Evolutionary conservation across 2,113 vertebrate genomes (phyloP).

Genomic region (Propithecus coquereli): DNA sequence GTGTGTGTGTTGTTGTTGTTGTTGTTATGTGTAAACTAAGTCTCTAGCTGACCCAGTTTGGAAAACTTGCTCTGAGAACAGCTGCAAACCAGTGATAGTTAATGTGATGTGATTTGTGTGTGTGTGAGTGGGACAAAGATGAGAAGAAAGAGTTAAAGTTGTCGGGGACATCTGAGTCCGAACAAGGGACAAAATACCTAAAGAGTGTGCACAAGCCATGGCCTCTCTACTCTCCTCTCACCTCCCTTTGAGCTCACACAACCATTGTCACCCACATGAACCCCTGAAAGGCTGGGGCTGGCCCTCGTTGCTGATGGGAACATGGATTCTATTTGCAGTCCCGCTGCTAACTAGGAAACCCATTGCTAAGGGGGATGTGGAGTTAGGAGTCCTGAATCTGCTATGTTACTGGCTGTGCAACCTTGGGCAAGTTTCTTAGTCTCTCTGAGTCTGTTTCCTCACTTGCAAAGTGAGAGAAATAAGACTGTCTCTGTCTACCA

Average conservation of each 20-base stretch:
- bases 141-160: neutral
- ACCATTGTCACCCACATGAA: neutral
- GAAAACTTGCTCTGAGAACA: neutral
- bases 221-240: neutral
- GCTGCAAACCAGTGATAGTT: neutral
- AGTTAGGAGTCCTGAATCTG: neutral
- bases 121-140: neutral
- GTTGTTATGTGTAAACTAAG: neutral
- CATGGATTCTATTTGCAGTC: neutral
- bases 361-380: neutral
- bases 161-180: neutral
- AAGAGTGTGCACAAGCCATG: rapidly evolving
- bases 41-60: neutral
- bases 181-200: neutral
- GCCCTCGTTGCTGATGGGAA: neutral
- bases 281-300: neutral
- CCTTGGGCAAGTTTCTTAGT: neutral
- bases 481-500: neutral
- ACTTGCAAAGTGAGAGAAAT: neutral
- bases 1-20: neutral
- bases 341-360: neutral
- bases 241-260: neutral
- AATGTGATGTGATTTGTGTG: neutral
- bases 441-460: neutral
- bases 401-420: neutral